These are phyloP conservation scores for Micrasema minimum DNA, from an alignment of 1,140 invertebrate genomes.

Conservation along the genomic window DNA sequence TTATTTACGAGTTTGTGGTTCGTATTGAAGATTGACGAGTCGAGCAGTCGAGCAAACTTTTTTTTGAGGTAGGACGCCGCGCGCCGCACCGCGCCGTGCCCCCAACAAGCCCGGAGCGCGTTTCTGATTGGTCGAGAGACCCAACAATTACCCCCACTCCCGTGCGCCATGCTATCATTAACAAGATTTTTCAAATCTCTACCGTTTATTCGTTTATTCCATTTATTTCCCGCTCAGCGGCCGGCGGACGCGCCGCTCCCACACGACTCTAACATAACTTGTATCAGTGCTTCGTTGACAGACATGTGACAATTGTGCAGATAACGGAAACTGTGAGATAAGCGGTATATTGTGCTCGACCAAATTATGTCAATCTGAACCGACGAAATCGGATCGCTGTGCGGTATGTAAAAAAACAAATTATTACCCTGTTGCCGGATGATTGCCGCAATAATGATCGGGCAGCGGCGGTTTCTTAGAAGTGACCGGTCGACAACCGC, in stretches of 20 bases:
- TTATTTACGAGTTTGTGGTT: constrained; percentile 30
- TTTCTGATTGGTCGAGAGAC: constrained; percentile 22
- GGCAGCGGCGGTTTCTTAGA: constrained; percentile 35
- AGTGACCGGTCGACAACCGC: constrained; percentile 25
- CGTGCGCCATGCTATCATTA: constrained; percentile 25
- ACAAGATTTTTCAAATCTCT: constrained; percentile 45
- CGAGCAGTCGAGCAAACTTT: constrained; percentile 33
- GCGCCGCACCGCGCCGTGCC: constrained; percentile 1
- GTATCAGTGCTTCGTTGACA: neutral
- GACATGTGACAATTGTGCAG: constrained; percentile 36
- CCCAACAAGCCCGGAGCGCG: neutral
- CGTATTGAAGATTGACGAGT: too few relatives aligned
- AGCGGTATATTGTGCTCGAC: neutral
- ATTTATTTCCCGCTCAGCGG: constrained; percentile 44
- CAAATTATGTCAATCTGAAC: constrained; percentile 62
- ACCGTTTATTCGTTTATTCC: constrained; percentile 44
- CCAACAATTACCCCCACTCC: constrained; percentile 46
- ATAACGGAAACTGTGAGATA: constrained; percentile 14
- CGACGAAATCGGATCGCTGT: too few relatives aligned
- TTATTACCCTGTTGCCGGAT: neutral
- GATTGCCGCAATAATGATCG: neutral
- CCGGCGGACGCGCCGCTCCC: constrained; percentile 2
- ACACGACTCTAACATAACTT: too few relatives aligned
- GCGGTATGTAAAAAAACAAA: constrained; percentile 9
- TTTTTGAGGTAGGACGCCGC: constrained; percentile 34